Percentiles rank a stretch among this genome's conserved stretches.
phyloP scores from a whole-genome alignment of 2,113 vertebrate genomes.

The Tupaia tana region DNA sequence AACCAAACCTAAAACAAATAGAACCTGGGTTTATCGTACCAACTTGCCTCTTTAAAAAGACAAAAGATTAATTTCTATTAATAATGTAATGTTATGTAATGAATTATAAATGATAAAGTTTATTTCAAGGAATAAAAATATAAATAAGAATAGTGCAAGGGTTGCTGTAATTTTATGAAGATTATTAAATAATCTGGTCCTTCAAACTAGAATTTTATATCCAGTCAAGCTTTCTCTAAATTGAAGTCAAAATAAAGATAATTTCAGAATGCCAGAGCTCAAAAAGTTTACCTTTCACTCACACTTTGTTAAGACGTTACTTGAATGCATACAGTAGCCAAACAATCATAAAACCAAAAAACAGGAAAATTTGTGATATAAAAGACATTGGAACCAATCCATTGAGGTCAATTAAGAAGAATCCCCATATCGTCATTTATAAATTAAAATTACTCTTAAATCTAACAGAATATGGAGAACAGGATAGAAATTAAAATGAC shows the following conservation, averaged over 20 bases:
- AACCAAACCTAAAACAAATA: neutral
- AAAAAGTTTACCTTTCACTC: neutral
- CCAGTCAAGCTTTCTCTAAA: neutral
- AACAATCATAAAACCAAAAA: neutral
- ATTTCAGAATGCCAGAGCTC: neutral
- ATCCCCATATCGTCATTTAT: neutral
- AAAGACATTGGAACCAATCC: neutral
- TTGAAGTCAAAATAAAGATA: neutral
- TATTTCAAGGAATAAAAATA: constrained; percentile 2
- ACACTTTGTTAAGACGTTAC: neutral
- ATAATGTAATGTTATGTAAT: neutral
- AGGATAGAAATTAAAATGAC: neutral
- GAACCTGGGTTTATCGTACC: neutral
- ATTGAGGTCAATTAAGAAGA: neutral
- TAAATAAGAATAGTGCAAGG: neutral
- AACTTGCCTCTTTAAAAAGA: constrained; percentile 26
- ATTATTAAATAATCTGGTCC: neutral
- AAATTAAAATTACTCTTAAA: neutral
- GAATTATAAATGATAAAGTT: constrained; percentile 45
- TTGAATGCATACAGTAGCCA: neutral
- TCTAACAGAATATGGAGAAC: neutral
- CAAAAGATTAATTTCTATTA: constrained; percentile 19
- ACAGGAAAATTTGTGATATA: neutral
- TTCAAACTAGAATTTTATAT: neutral
- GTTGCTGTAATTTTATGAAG: neutral